These are phyloP conservation scores for Chroicocephalus ridibundus DNA, from an alignment of 2,113 vertebrate species.

Conservation along the genomic window DNA sequence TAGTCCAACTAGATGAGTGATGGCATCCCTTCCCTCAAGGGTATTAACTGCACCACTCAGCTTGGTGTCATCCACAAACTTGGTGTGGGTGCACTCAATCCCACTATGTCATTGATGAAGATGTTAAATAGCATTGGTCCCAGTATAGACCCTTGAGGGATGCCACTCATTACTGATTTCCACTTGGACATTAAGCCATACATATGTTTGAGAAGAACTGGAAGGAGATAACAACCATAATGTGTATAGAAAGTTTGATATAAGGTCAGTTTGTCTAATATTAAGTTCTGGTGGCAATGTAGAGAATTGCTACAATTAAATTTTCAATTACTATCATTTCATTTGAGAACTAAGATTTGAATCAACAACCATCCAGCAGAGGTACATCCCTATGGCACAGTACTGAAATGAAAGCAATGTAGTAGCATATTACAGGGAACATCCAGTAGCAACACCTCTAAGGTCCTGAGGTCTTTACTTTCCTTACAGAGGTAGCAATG, in stretches of 20 bases:
- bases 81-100: background rate
- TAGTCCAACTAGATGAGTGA: background rate
- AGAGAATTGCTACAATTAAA: background rate
- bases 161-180: background rate
- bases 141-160: background rate
- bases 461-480: background rate
- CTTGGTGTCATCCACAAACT: background rate
- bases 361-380: background rate
- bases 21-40: background rate
- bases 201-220: background rate
- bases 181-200: background rate
- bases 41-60: background rate
- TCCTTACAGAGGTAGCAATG: background rate
- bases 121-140: background rate
- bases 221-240: background rate
- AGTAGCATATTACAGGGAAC: background rate
- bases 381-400: background rate
- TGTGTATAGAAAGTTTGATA: background rate
- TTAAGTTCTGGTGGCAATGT: background rate
- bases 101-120: background rate
- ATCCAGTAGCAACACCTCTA: background rate
- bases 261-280: background rate
- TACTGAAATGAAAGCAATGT: background rate
- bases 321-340: background rate
- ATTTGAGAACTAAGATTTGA: background rate